Base-by-base conservation (phyloP, 2,797 vertebrate genomes). In the Danio aesculapii region DNA sequence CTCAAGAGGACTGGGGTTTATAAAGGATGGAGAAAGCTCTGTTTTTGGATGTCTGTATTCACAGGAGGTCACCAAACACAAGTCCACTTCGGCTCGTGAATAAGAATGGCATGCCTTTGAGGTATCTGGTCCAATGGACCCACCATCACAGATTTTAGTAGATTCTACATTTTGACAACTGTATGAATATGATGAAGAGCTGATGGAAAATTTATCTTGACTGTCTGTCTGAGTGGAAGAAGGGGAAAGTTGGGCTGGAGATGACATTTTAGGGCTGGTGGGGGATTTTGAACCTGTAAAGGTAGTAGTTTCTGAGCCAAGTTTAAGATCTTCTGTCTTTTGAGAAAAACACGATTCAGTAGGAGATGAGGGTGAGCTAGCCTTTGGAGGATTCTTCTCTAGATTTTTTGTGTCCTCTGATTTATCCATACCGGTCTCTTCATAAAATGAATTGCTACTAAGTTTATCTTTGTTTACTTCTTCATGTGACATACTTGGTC, bases 11-110 rank as follows among this genome's bases (percentile, higher is more conserved):
- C 95, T 99, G 9, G 97, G 98, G 79, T 99, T 99, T 87, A 99
- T 99, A 90, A 99, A 99, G 47, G 98, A 99, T 2, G 98, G 98
- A 0, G 98, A 99, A 8, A 99, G 93, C 88, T 99, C 98, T 0
- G 97, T 98, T 90, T 98, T 98, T 13, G 96, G 96, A 85, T 98
- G 98, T 77, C 97, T 97, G 83, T 97, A 99, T 84, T 99, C 97
- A 39, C 97, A 98, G 21, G 97, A 97, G 30, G 95, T 94, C 76
- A 98, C 97, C 17, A 99, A 93, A 82, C 98, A 99, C 85, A 98
- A 92, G 82, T 99, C 97, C 0, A 98, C 97, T 87, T 98, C 96
- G 81, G 96, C 95, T 83, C 92, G 95, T 14, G 94, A 95, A 86
- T 94, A 93, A 66, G 93, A 91, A 85, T 89, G 87, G 8, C 85